Evolutionary conservation across 2,888 invertebrate genomes (phyloP).

Genomic region (Acanthococcus lagerstroemiae): DNA sequence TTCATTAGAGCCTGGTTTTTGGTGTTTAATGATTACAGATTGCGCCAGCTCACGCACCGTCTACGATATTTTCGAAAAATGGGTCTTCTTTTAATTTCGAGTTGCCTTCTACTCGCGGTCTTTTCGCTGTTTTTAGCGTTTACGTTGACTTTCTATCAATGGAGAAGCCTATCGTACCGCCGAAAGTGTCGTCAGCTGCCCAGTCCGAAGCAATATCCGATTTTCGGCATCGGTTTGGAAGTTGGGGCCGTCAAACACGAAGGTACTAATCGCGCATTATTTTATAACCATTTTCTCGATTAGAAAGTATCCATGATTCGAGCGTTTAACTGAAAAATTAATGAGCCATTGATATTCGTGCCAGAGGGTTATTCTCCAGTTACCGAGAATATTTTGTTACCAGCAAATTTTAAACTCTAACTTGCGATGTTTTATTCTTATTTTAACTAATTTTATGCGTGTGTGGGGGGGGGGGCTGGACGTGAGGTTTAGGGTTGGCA

Average conservation of each 20-base stretch:
- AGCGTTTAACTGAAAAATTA: too few species aligned
- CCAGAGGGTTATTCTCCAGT: too few species aligned
- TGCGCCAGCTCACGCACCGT: too few species aligned
- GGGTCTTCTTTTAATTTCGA: not conserved
- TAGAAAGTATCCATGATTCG: too few species aligned
- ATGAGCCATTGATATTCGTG: too few species aligned
- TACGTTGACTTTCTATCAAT: not conserved
- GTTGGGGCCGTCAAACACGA: not conserved
- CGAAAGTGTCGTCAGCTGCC: constrained; percentile 4
- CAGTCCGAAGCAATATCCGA: not conserved
- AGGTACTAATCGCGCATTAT: constrained; percentile 8
- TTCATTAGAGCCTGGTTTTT: not conserved
- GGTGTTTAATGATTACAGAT: not conserved
- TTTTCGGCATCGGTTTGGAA: constrained; percentile 13
- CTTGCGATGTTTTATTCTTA: too few species aligned
- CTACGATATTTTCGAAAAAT: not conserved
- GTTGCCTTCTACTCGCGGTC: not conserved
- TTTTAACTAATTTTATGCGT: too few species aligned
- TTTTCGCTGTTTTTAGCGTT: not conserved
- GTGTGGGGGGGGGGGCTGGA: too few species aligned
- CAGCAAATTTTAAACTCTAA: too few species aligned
- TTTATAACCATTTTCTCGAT: too few species aligned
- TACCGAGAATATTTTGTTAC: too few species aligned
- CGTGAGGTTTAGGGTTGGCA: too few species aligned
- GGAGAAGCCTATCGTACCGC: constrained; percentile 7